Conservation (phyloP, 2,888 invertebrate species). For the Rhamnusium bicolor region DNA sequence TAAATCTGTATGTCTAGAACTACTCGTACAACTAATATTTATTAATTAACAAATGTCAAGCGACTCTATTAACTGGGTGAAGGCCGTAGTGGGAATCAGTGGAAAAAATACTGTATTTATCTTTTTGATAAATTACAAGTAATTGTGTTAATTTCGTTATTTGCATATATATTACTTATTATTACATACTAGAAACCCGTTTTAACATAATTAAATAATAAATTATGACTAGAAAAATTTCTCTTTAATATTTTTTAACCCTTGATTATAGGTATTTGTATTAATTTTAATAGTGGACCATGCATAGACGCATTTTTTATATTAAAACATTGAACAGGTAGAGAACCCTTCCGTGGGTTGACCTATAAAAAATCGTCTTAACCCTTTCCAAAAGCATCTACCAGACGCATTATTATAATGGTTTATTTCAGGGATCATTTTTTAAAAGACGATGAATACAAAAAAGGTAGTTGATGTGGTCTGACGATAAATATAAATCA, state of each 20-base stretch:
- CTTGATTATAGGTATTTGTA: conserved; percentile 5
- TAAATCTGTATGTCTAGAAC: conserved; percentile 5
- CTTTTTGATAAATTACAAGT: conserved; percentile 41
- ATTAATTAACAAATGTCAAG: conserved; percentile 33
- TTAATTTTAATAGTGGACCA: conserved; percentile 26
- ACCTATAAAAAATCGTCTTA: conserved; percentile 42
- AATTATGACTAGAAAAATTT: background rate
- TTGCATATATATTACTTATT: conserved; percentile 27
- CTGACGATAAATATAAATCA: conserved; percentile 28
- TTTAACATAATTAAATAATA: conserved; percentile 6
- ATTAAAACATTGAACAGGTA: conserved; percentile 38
- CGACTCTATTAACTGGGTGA: conserved; percentile 42
- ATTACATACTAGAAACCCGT: background rate
- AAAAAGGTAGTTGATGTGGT: conserved; percentile 29
- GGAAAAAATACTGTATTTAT: conserved; percentile 44
- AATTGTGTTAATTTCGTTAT: conserved; percentile 42
- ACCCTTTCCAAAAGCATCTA: conserved; percentile 33
- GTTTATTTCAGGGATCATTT: conserved; percentile 21
- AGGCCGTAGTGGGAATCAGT: conserved; percentile 38
- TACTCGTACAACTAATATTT: conserved; percentile 25
- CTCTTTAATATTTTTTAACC: background rate
- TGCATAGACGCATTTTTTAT: conserved; percentile 18
- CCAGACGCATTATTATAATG: conserved; percentile 41
- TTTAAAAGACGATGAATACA: conserved; percentile 21
- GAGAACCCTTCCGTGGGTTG: conserved; percentile 32